phyloP scores from a whole-genome alignment of 2,797 vertebrate species.

The Acipenser transmontanus region DNA sequence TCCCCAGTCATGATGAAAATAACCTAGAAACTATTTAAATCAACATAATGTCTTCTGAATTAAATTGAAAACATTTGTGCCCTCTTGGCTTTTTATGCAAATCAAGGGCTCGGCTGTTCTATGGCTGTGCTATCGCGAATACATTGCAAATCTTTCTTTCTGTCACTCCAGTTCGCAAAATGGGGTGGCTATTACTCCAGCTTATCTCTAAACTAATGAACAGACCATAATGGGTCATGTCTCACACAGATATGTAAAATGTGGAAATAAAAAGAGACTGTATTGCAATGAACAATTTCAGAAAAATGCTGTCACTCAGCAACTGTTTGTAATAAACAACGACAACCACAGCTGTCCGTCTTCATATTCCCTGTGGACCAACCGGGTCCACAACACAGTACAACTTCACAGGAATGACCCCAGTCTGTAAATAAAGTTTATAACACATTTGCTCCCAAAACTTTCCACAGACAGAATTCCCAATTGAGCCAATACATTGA shows the following conservation, averaged over 20 bases:
- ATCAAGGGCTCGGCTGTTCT: constrained; percentile 3
- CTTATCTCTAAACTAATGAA: constrained; percentile 12
- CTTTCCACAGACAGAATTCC: too few species aligned
- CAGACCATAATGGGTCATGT: constrained; percentile 7
- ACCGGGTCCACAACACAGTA: background rate
- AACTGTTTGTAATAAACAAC: constrained; percentile 2
- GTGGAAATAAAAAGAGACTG: constrained; percentile 1
- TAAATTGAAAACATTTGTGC: background rate
- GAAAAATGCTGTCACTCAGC: background rate
- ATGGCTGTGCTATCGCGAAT: constrained; percentile 1
- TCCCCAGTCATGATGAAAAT: too few species aligned
- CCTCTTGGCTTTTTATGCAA: background rate
- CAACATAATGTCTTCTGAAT: background rate
- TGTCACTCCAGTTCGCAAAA: background rate
- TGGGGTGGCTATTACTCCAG: constrained; percentile 1
- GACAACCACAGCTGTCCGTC: background rate
- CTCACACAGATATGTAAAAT: constrained; percentile 12
- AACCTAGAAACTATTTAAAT: too few species aligned
- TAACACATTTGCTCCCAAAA: too few species aligned
- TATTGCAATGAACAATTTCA: constrained; percentile 5
- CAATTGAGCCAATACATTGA: too few species aligned
- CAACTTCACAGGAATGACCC: too few species aligned
- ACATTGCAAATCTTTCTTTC: constrained; percentile 5
- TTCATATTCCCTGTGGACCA: background rate
- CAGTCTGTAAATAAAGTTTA: too few species aligned